phyloP scores from a whole-genome alignment of 2,888 invertebrate genomes.

The Mythimna loreyi region DNA sequence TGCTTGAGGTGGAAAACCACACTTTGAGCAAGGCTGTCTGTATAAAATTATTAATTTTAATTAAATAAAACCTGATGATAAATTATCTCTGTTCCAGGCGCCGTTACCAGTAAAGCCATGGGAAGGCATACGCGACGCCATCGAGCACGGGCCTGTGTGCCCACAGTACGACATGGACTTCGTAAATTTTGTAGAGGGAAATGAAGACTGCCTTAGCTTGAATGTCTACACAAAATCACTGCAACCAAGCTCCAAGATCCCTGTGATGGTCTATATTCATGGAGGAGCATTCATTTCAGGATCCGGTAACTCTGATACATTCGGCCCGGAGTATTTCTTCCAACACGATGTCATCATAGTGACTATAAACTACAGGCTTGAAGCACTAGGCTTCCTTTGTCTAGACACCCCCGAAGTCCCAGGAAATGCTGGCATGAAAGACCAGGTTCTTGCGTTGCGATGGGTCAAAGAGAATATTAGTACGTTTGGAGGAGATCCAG shows the following conservation, averaged over 20 bases:
- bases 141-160: conserved; percentile 78
- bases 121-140: conserved; percentile 77
- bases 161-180: conserved; percentile 77
- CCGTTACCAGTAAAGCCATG: conserved; percentile 76
- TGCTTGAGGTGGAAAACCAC: too few species aligned
- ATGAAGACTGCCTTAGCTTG: conserved; percentile 80
- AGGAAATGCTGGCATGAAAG: conserved; percentile 83
- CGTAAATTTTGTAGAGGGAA: conserved; percentile 68
- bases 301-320: conserved; percentile 75
- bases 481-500: conserved; percentile 78
- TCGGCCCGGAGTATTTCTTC: conserved; percentile 81
- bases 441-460: conserved; percentile 78
- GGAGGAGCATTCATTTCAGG: conserved; percentile 83
- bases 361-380: conserved; percentile 83
- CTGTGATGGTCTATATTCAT: conserved; percentile 85
- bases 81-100: conserved; percentile 66
- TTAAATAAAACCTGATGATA: background rate
- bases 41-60: too few species aligned
- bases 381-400: conserved; percentile 73
- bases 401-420: conserved; percentile 77
- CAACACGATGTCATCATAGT: conserved; percentile 82
- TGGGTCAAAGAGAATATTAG: conserved; percentile 79
- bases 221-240: conserved; percentile 79
- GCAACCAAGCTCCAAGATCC: conserved; percentile 65
- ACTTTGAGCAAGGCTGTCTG: too few species aligned